Conservation (phyloP, 1,140 invertebrate genomes). For the Aleiodes sp. region DNA sequence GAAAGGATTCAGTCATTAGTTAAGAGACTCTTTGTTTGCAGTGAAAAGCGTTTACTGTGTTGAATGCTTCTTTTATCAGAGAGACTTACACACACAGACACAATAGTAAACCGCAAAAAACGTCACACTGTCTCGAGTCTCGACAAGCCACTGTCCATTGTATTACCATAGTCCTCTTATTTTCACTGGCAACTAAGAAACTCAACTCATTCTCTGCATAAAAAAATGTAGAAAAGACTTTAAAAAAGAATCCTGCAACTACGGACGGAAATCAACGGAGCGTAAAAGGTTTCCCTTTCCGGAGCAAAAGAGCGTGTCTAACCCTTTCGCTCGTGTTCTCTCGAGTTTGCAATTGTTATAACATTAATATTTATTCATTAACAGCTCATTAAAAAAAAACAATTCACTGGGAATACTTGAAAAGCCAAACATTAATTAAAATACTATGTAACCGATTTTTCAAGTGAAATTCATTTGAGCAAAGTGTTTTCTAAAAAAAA, state of each 20-base stretch:
- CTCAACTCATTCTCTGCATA: not conserved
- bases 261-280: slow-evolving; percentile 33
- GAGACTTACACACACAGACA: too few relatives aligned
- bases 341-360: not conserved
- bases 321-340: slow-evolving; percentile 42
- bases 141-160: not conserved
- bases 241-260: not conserved
- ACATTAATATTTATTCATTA: not conserved
- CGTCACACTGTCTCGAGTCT: not conserved
- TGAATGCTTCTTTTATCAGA: not conserved
- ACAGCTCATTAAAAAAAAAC: not conserved
- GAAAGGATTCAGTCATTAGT: too few relatives aligned
- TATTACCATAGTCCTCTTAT: not conserved
- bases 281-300: slow-evolving; percentile 57
- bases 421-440: too few relatives aligned
- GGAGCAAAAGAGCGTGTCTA: slow-evolving; percentile 59
- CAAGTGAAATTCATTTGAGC: not conserved
- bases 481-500: not conserved
- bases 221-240: not conserved
- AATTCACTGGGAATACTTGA: too few relatives aligned
- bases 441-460: too few relatives aligned
- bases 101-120: not conserved
- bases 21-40: not conserved
- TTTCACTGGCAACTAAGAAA: not conserved
- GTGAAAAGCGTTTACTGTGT: not conserved